phyloP scores from a whole-genome alignment of 2,113 vertebrate genomes.

The Tragelaphus buxtoni region DNA sequence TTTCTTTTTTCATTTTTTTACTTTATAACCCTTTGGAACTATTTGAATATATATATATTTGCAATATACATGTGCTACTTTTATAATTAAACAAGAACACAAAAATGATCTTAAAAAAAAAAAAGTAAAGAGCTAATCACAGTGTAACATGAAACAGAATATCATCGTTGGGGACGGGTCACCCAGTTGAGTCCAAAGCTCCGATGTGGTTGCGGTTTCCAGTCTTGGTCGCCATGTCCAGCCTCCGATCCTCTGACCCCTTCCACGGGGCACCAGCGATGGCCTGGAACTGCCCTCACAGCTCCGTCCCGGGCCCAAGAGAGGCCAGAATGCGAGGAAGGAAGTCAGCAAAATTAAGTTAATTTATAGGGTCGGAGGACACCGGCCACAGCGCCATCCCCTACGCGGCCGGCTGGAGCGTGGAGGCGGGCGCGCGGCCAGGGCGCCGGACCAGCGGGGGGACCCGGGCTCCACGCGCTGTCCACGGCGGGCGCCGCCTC shows the following conservation, averaged over 20 bases:
- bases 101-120: neutral
- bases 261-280: rapidly evolving
- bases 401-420: neutral
- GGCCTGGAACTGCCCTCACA: neutral
- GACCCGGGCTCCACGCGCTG: neutral
- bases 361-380: conserved; percentile 70
- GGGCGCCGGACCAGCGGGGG: neutral
- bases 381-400: neutral
- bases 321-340: neutral
- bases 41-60: neutral
- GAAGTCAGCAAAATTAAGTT: conserved; percentile 50
- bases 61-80: conserved; percentile 23
- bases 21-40: neutral
- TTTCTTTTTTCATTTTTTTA: neutral
- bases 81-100: conserved; percentile 44
- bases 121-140: conserved; percentile 4
- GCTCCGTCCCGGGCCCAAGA: neutral
- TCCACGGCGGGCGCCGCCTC: neutral
- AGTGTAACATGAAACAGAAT: neutral
- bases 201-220: rapidly evolving
- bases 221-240: neutral
- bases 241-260: neutral
- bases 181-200: neutral
- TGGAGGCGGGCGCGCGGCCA: neutral
- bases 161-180: neutral